Evolutionary conservation across 2,113 vertebrate genomes (phyloP).

Genomic region (Agapornis roseicollis): DNA sequence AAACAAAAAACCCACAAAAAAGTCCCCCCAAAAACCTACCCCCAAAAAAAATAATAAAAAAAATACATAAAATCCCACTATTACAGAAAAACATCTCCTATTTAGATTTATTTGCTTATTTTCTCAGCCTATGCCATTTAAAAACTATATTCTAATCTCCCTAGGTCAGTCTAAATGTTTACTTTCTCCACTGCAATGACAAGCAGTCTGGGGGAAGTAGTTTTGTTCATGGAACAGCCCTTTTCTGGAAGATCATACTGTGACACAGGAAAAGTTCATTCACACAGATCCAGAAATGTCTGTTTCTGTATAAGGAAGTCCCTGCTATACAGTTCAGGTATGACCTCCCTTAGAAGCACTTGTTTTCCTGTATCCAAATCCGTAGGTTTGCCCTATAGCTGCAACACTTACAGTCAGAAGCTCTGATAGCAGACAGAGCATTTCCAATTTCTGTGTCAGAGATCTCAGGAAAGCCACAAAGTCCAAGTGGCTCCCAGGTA

Average conservation of each 20-base stretch:
- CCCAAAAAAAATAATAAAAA: background rate
- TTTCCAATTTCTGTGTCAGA: background rate
- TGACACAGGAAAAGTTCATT: background rate
- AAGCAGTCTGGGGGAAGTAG: background rate
- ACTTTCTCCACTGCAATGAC: accelerated
- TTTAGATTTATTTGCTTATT: background rate
- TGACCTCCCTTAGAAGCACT: background rate
- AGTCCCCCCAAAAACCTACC: too few relatives aligned
- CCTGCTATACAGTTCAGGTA: background rate
- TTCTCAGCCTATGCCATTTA: background rate
- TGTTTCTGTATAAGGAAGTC: background rate
- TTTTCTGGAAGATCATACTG: background rate
- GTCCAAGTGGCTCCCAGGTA: background rate
- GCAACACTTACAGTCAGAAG: background rate
- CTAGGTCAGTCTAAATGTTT: background rate
- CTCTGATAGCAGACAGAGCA: background rate
- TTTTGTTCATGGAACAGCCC: background rate
- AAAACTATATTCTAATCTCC: background rate
- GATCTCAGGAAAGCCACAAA: background rate
- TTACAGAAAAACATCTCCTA: background rate
- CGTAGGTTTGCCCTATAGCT: background rate
- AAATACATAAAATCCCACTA: background rate
- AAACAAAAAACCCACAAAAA: too few relatives aligned
- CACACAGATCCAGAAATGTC: background rate
- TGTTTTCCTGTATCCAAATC: background rate